phyloP scores from a whole-genome alignment of 2,113 vertebrate species.

The Lonchura striata region DNA sequence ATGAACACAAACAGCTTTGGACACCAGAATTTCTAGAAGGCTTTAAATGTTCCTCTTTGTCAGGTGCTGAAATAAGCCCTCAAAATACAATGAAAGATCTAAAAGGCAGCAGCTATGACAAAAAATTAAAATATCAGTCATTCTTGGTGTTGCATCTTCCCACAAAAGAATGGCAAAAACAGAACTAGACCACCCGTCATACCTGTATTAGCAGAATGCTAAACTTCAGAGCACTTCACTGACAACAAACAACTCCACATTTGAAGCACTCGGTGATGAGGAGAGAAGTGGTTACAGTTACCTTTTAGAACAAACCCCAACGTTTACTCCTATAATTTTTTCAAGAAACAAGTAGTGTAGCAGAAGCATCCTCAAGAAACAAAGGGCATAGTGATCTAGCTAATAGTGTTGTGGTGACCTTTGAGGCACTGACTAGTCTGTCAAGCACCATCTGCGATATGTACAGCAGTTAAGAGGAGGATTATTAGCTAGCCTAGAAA shows the following conservation, averaged over 20 bases:
- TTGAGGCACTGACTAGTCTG: constrained; percentile 50
- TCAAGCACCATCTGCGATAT: constrained; percentile 64
- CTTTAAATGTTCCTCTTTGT: neutral
- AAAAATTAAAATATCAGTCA: neutral
- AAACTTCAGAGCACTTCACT: neutral
- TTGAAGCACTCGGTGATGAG: neutral
- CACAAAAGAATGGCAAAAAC: neutral
- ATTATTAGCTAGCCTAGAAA: constrained; percentile 56
- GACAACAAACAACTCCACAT: neutral
- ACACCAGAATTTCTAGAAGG: neutral
- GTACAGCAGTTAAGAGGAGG: constrained; percentile 26
- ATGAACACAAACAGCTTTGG: neutral
- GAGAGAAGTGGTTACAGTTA: neutral
- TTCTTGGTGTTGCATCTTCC: neutral
- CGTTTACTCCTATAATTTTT: constrained; percentile 24
- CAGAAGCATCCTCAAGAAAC: constrained; percentile 54
- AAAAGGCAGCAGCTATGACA: neutral
- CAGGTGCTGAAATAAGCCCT: neutral
- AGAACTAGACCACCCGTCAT: neutral
- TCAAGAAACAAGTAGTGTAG: constrained; percentile 32
- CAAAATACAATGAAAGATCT: neutral
- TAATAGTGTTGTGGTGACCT: constrained; percentile 68
- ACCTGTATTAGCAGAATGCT: neutral
- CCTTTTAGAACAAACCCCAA: constrained; percentile 1
- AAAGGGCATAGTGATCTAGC: constrained; percentile 50